A percentile compares a stretch with the other conserved stretches of the same genome.
These are phyloP conservation scores for Spea bombifrons DNA, from an alignment of 2,113 vertebrate genomes.

Conservation along the genomic window DNA sequence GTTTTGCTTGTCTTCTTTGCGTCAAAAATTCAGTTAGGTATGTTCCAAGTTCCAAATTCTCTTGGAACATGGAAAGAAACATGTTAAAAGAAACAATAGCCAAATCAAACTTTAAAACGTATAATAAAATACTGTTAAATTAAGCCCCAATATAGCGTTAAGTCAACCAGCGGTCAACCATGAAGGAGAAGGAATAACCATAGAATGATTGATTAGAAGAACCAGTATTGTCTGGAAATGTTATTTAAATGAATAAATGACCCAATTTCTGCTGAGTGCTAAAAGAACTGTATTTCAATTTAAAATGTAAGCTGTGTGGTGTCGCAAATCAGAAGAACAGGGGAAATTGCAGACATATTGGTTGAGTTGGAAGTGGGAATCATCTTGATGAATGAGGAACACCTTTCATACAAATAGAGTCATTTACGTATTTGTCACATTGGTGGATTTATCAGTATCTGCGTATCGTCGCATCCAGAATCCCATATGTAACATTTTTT, in stretches of 20 bases:
- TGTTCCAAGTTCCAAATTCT: no score
- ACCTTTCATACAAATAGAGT: background rate
- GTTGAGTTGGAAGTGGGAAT: background rate
- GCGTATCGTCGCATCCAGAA: background rate
- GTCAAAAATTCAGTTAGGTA: no score
- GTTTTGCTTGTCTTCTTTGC: no score
- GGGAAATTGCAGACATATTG: background rate
- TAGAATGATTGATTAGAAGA: background rate
- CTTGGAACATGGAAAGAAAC: no score
- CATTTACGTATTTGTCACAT: conserved; percentile 4
- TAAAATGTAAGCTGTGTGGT: background rate
- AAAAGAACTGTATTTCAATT: background rate
- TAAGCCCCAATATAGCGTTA: no score
- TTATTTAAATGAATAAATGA: background rate
- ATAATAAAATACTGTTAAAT: no score
- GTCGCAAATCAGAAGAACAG: background rate
- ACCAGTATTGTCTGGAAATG: background rate
- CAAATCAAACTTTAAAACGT: no score
- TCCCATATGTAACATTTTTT: background rate
- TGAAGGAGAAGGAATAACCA: no score
- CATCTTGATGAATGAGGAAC: conserved; percentile 7
- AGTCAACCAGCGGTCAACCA: no score
- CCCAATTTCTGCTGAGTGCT: background rate
- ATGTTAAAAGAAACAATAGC: no score
- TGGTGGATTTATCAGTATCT: background rate